phyloP scores from a whole-genome alignment of 2,113 vertebrate genomes.

The Rallus limicola region DNA sequence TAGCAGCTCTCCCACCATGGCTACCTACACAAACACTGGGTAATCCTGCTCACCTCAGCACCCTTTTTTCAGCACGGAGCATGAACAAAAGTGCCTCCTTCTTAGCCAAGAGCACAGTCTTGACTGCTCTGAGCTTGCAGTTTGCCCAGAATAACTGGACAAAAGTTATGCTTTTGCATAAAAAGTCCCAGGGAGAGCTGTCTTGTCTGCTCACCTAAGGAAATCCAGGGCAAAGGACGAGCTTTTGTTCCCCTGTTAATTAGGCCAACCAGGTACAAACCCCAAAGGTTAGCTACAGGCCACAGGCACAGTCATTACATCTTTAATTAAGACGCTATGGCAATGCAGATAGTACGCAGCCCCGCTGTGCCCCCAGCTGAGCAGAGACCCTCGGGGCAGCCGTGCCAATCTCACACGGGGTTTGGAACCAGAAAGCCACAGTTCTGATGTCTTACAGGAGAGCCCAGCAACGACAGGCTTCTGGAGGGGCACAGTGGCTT shows the following conservation, averaged over 20 bases:
- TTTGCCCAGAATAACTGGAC: neutral
- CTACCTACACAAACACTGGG: neutral
- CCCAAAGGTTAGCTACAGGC: neutral
- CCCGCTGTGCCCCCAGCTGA: neutral
- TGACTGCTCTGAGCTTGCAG: neutral
- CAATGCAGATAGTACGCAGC: rapidly evolving
- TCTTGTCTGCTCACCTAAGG: neutral
- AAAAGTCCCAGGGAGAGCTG: neutral
- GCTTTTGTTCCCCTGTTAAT: neutral
- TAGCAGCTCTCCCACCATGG: neutral
- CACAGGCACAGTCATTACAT: rapidly evolving
- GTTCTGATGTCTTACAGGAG: neutral
- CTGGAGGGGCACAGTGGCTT: neutral
- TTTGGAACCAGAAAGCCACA: neutral
- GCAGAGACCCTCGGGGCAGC: neutral
- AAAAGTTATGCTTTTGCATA: too few relatives aligned
- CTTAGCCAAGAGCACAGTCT: neutral
- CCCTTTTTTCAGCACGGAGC: neutral
- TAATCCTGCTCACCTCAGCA: neutral
- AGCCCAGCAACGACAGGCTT: neutral
- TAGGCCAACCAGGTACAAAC: neutral
- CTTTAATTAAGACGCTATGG: neutral
- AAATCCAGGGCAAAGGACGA: neutral
- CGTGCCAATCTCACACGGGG: rapidly evolving
- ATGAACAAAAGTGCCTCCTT: rapidly evolving